These are phyloP conservation scores for Cerceris ruficornis DNA, from an alignment of 2,888 invertebrate genomes.

Conservation along the genomic window DNA sequence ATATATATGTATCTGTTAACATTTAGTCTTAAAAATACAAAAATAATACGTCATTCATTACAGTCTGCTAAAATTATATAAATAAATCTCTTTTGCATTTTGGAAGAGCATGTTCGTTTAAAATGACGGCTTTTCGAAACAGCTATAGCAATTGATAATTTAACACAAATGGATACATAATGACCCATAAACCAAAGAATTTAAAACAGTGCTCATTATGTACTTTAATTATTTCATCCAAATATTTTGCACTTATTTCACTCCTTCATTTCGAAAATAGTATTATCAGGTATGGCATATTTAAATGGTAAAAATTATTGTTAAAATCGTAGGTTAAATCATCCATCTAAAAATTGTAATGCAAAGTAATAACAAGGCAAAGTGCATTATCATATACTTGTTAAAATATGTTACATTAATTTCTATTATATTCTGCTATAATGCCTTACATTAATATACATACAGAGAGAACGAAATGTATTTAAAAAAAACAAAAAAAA, in stretches of 20 bases:
- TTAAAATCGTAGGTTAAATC: slow-evolving; percentile 18
- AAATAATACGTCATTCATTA: slow-evolving; percentile 48
- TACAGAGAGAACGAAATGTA: slow-evolving; percentile 23
- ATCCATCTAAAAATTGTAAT: slow-evolving; percentile 16
- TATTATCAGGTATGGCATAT: slow-evolving; percentile 41
- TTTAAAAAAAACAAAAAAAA: slow-evolving; percentile 19
- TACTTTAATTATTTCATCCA: slow-evolving; percentile 20
- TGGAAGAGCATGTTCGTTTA: slow-evolving; percentile 35
- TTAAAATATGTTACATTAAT: slow-evolving; percentile 37
- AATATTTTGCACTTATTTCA: slow-evolving; percentile 28
- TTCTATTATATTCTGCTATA: slow-evolving; percentile 12
- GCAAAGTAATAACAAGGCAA: slow-evolving; percentile 18
- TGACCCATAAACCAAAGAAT: slow-evolving; percentile 19
- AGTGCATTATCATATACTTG: neutral
- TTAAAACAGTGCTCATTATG: slow-evolving; percentile 23
- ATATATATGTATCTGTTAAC: slow-evolving; percentile 47
- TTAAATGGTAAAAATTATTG: slow-evolving; percentile 29
- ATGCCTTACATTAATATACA: slow-evolving; percentile 32
- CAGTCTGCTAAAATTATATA: slow-evolving; percentile 50
- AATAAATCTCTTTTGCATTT: slow-evolving; percentile 46
- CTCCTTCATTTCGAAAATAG: slow-evolving; percentile 18
- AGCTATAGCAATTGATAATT: slow-evolving; percentile 29
- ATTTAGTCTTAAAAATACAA: slow-evolving; percentile 54
- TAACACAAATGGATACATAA: slow-evolving; percentile 27
- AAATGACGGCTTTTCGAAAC: slow-evolving; percentile 25